Percentiles rank a stretch among this genome's conserved stretches.
phyloP scores from a whole-genome alignment of 2,797 vertebrate species.

The Sebastes baramenuke region DNA sequence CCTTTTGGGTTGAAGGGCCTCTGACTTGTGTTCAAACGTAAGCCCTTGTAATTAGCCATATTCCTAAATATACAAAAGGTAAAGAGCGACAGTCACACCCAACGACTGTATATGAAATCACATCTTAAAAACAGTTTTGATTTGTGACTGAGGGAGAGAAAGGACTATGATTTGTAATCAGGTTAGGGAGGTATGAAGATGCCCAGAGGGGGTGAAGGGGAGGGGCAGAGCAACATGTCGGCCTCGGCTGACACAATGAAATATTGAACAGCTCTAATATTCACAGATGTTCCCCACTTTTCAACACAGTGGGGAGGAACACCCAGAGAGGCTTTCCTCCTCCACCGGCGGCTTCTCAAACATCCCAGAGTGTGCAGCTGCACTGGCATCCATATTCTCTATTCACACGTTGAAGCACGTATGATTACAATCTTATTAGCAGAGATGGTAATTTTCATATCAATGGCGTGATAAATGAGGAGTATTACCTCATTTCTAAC shows the following conservation, averaged over 20 bases:
- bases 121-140: neutral
- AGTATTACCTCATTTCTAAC: conserved; percentile 47
- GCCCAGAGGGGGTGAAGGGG: conserved; percentile 10
- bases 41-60: neutral
- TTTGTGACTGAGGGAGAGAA: neutral
- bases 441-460: conserved; percentile 70
- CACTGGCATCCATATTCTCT: conserved; percentile 28
- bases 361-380: conserved; percentile 54
- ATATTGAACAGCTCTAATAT: conserved; percentile 79
- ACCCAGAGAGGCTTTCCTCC: conserved; percentile 25
- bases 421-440: conserved; percentile 55
- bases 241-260: conserved; percentile 67
- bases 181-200: conserved; percentile 4
- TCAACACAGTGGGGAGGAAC: conserved; percentile 40
- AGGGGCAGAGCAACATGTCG: conserved; percentile 20
- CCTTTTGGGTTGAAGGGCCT: neutral
- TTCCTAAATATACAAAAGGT: neutral
- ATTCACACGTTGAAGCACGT: conserved; percentile 23
- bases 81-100: neutral
- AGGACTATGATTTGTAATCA: conserved; percentile 10
- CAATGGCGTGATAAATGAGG: conserved; percentile 65
- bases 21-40: neutral
- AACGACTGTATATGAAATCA: neutral
- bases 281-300: conserved; percentile 75
- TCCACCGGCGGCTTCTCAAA: conserved; percentile 28